Evolutionary conservation across 2,797 vertebrate species (phyloP).

Genomic region (Percopsis omiscomaycus): DNA sequence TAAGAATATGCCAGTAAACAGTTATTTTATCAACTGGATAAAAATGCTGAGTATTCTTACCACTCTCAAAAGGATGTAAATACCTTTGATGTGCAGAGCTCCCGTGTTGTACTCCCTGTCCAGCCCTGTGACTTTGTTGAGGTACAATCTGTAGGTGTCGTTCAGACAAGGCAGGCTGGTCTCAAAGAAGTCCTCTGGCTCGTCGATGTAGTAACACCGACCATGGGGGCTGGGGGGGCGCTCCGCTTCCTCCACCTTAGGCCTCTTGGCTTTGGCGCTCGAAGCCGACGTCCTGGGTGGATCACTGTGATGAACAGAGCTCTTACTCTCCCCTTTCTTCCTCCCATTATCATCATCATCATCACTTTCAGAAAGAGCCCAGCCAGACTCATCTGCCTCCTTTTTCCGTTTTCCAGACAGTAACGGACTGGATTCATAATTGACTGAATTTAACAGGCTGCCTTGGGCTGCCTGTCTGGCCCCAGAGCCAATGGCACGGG

Average conservation of each 20-base stretch:
- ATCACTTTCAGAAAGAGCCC: conserved; percentile 94
- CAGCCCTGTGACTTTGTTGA: conserved; percentile 92
- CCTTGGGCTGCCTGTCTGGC: conserved; percentile 60
- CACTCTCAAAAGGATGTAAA: conserved; percentile 13
- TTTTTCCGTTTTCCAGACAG: conserved; percentile 73
- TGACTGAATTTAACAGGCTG: conserved; percentile 63
- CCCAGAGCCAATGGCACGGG: conserved; percentile 65
- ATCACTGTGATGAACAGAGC: conserved; percentile 5
- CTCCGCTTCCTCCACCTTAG: conserved; percentile 57
- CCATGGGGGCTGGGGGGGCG: conserved; percentile 62
- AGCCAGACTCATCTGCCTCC: conserved; percentile 79
- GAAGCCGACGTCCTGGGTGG: conserved; percentile 24
- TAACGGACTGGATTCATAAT: conserved; percentile 57
- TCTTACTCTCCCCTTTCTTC: conserved; percentile 17
- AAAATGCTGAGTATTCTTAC: too few relatives aligned
- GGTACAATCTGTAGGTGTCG: conserved; percentile 88
- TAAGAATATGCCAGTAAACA: too few relatives aligned
- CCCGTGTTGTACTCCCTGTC: conserved; percentile 85
- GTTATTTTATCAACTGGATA: too few relatives aligned
- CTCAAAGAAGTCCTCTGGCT: conserved; percentile 81
- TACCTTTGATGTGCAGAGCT: conserved; percentile 93
- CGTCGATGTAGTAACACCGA: conserved; percentile 55
- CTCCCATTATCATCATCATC: conserved; percentile 37
- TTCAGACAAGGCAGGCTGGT: conserved; percentile 75
- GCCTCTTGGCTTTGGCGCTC: conserved; percentile 32